phyloP scores from a whole-genome alignment of 2,797 vertebrate genomes.

The Coccyzus lansbergi region DNA sequence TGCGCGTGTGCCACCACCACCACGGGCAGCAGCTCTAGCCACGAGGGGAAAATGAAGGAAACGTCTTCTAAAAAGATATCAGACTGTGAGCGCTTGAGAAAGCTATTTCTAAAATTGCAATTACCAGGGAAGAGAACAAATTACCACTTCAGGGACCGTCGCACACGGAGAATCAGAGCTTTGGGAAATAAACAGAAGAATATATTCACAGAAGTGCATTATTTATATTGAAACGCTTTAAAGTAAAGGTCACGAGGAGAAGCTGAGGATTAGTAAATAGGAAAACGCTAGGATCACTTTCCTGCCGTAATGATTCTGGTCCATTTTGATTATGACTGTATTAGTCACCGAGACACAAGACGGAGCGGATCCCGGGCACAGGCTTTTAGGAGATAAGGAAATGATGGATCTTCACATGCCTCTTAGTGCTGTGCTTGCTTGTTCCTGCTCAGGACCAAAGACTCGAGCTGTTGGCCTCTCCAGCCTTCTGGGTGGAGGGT shows the following conservation, averaged over 20 bases:
- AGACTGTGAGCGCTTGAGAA: conserved; percentile 70
- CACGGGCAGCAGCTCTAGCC: background rate
- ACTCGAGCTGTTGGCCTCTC: rapidly evolving
- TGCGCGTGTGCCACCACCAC: background rate
- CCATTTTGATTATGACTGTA: conserved; percentile 21
- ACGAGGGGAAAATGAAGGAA: background rate
- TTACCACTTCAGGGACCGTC: conserved; percentile 78
- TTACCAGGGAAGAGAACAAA: conserved; percentile 78
- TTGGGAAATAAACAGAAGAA: conserved; percentile 74
- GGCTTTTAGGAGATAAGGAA: background rate
- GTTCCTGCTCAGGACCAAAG: rapidly evolving
- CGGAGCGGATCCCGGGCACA: background rate
- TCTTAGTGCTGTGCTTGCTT: rapidly evolving
- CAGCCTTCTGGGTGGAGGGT: too few species aligned
- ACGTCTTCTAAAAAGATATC: conserved; percentile 23
- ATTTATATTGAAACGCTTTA: conserved; percentile 76
- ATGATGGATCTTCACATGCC: background rate
- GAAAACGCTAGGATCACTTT: conserved; percentile 43
- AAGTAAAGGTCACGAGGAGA: conserved; percentile 70
- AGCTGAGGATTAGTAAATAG: conserved; percentile 69
- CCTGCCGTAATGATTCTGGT: background rate
- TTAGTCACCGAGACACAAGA: background rate
- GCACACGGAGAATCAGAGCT: conserved; percentile 73
- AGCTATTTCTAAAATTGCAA: conserved; percentile 80
- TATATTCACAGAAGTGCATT: conserved; percentile 77